These are phyloP conservation scores for Enteromius viviparus DNA, from an alignment of 2,797 vertebrate species.

Conservation along the genomic window DNA sequence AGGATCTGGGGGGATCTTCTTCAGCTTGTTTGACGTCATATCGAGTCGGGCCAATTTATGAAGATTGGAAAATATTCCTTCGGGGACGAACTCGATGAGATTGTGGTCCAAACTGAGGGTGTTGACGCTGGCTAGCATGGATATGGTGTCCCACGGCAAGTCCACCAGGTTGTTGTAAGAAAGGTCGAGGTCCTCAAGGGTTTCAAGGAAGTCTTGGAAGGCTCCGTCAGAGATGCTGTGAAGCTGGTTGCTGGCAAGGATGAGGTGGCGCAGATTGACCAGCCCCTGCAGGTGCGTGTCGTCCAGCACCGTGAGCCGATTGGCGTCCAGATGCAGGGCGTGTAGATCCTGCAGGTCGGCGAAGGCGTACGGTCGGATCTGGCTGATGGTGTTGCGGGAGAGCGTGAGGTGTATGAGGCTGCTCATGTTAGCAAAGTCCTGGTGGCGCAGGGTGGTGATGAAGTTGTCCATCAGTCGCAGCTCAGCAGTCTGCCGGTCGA, in stretches of 20 bases:
- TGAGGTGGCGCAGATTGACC: constrained; percentile 86
- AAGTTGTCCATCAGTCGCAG: constrained; percentile 91
- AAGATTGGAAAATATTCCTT: constrained; percentile 87
- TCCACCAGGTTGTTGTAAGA: constrained; percentile 88
- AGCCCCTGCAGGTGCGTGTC: constrained; percentile 88
- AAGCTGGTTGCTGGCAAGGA: constrained; percentile 88
- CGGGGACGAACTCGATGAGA: constrained; percentile 86
- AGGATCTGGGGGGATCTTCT: constrained; percentile 89
- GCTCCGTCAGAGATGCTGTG: constrained; percentile 82
- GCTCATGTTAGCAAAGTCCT: constrained; percentile 92
- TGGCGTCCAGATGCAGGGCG: constrained; percentile 87
- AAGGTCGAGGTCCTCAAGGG: constrained; percentile 86
- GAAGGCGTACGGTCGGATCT: constrained; percentile 85
- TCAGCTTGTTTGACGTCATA: constrained; percentile 92
- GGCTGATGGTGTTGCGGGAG: constrained; percentile 91
- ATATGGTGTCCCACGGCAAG: constrained; percentile 86
- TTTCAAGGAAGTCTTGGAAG: constrained; percentile 85
- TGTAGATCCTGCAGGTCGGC: constrained; percentile 88
- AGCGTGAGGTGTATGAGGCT: constrained; percentile 91
- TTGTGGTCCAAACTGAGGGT: constrained; percentile 90
- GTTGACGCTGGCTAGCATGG: constrained; percentile 84
- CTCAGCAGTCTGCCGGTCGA: constrained; percentile 90
- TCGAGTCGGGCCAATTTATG: constrained; percentile 88
- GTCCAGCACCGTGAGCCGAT: constrained; percentile 84
- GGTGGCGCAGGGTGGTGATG: constrained; percentile 86